These are phyloP conservation scores for Whitmania pigra DNA, from an alignment of 1,140 invertebrate species.

Conservation along the genomic window DNA sequence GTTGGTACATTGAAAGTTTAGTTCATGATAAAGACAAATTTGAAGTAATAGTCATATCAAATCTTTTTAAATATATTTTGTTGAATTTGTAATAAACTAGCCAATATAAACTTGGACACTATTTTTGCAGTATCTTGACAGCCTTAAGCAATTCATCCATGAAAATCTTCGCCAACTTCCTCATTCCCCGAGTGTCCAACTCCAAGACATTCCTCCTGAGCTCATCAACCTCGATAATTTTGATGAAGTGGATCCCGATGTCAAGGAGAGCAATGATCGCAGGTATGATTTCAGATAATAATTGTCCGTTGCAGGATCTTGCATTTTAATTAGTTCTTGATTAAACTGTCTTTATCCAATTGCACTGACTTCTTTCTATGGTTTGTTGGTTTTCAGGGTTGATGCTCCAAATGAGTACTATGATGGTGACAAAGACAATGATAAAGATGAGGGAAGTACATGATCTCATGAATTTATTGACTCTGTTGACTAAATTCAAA, in stretches of 20 bases:
- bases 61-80: no score
- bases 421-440: constrained; percentile 62
- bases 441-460: constrained; percentile 41
- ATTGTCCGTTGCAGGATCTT: not conserved
- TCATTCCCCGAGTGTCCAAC: constrained; percentile 58
- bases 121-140: constrained; percentile 56
- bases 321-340: not conserved
- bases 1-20: no score
- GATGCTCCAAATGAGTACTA: constrained; percentile 84
- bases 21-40: no score
- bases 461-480: no score
- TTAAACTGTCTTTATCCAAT: not conserved
- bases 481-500: no score
- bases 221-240: constrained; percentile 48
- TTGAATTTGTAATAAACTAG: not conserved
- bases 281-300: no score
- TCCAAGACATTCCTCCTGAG: constrained; percentile 75
- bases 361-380: not conserved
- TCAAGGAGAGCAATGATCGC: constrained; percentile 30
- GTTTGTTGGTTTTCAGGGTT: constrained; percentile 46
- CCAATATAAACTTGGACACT: not conserved
- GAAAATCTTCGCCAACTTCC: constrained; percentile 39
- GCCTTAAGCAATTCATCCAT: constrained; percentile 34
- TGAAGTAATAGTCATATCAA: no score
- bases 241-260: constrained; percentile 60